These are phyloP conservation scores for Halcyon smyrnensis DNA, from an alignment of 2,797 vertebrate genomes.

Conservation along the genomic window DNA sequence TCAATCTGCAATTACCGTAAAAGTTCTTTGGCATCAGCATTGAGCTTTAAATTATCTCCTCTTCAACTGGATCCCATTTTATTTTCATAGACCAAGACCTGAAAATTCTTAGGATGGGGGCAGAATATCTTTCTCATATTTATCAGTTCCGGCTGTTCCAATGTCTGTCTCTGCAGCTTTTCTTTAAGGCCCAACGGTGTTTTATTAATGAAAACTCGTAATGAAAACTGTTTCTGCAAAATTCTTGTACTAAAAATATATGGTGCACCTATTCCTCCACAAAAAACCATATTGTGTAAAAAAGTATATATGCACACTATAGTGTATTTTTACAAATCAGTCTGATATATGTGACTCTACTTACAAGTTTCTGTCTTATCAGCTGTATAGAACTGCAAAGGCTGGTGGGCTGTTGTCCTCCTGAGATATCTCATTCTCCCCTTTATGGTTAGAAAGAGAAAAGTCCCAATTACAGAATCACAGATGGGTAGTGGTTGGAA, in stretches of 20 bases:
- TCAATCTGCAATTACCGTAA: background rate
- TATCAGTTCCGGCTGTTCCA: background rate
- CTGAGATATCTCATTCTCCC: background rate
- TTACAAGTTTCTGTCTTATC: background rate
- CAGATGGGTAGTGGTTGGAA: no score
- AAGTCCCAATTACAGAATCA: background rate
- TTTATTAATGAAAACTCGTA: background rate
- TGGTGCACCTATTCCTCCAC: background rate
- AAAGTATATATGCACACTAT: background rate
- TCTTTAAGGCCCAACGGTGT: background rate
- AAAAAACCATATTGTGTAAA: background rate
- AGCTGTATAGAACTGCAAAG: background rate
- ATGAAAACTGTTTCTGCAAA: background rate
- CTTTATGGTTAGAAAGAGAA: background rate
- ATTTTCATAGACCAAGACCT: background rate
- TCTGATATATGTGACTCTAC: background rate
- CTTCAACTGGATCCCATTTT: background rate
- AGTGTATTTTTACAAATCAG: background rate
- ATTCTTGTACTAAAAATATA: background rate
- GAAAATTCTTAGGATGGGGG: background rate
- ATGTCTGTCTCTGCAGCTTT: background rate
- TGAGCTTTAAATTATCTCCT: background rate
- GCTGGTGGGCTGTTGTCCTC: background rate
- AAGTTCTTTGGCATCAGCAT: background rate
- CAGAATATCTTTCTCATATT: background rate